phyloP scores from a whole-genome alignment of 2,888 invertebrate species.

The Orchesellides sinensis region DNA sequence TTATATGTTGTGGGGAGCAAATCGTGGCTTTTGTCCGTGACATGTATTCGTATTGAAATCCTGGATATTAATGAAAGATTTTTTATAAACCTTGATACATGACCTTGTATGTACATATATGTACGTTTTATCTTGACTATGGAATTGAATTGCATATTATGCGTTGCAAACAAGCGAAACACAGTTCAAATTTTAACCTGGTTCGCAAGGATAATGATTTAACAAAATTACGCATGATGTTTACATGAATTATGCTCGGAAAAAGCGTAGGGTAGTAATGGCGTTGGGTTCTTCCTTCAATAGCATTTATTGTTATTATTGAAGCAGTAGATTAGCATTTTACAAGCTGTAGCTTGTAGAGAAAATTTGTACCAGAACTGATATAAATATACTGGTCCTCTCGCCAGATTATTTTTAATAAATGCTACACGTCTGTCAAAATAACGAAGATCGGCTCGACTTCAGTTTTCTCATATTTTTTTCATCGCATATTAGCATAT shows the following conservation, averaged over 20 bases:
- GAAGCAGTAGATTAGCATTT: slow-evolving; percentile 3
- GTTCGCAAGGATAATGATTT: too few relatives aligned
- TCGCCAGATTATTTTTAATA: slow-evolving; percentile 43
- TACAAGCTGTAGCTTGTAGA: slow-evolving; percentile 24
- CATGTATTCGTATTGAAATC: background rate
- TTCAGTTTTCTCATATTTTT: slow-evolving; percentile 10
- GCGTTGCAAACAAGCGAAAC: too few relatives aligned
- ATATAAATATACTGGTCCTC: slow-evolving; percentile 43
- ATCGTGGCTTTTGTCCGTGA: background rate
- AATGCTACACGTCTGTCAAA: slow-evolving; percentile 1
- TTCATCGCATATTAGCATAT: slow-evolving; percentile 16
- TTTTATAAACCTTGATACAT: background rate
- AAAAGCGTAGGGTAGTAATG: background rate
- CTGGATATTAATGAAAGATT: background rate
- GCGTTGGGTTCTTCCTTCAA: slow-evolving; percentile 11
- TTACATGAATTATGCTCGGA: too few relatives aligned
- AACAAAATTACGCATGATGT: too few relatives aligned
- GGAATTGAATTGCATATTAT: background rate
- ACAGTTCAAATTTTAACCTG: too few relatives aligned
- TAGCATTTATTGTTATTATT: background rate
- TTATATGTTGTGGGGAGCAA: slow-evolving; percentile 8
- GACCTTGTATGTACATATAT: background rate
- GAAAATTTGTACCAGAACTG: slow-evolving; percentile 41
- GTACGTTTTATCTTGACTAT: background rate
- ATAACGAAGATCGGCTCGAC: too few relatives aligned